These are phyloP conservation scores for Gymnocheta viridis DNA, from an alignment of 2,888 invertebrate species.

Conservation along the genomic window DNA sequence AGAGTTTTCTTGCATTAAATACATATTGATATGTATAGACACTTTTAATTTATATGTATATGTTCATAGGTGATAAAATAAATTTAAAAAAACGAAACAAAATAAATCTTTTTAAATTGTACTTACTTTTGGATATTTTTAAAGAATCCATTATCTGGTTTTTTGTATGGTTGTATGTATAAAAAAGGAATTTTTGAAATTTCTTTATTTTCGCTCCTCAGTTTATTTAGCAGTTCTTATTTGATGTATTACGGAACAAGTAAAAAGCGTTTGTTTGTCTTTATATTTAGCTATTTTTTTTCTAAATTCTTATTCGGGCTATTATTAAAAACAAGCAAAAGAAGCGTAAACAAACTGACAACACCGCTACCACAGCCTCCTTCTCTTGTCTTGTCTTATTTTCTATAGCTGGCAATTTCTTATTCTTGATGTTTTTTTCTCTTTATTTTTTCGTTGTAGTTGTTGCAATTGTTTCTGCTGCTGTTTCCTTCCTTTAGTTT, in stretches of 20 bases:
- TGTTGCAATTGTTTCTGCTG: slow-evolving; percentile 45
- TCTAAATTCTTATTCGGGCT: slow-evolving; percentile 44
- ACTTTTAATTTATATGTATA: no score
- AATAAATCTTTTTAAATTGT: neutral
- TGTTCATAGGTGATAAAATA: neutral
- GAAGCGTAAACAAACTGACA: slow-evolving; percentile 61
- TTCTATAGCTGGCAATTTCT: slow-evolving; percentile 38
- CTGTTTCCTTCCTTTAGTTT: slow-evolving; percentile 16
- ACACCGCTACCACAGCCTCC: slow-evolving; percentile 33
- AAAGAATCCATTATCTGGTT: slow-evolving; percentile 79
- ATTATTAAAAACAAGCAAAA: slow-evolving; percentile 67
- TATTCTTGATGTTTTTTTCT: slow-evolving; percentile 35
- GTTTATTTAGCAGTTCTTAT: slow-evolving; percentile 6
- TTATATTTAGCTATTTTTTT: slow-evolving; percentile 31
- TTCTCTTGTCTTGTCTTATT: slow-evolving; percentile 7
- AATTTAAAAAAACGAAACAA: neutral
- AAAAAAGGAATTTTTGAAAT: slow-evolving; percentile 36
- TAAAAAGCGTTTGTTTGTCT: slow-evolving; percentile 61
- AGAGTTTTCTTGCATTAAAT: no score
- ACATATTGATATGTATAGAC: no score
- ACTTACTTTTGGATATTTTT: slow-evolving; percentile 80
- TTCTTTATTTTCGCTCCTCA: slow-evolving; percentile 27
- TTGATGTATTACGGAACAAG: slow-evolving; percentile 62
- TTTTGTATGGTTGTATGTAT: slow-evolving; percentile 33
- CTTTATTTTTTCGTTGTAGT: slow-evolving; percentile 18